phyloP scores from a whole-genome alignment of 2,797 vertebrate species.

The Pipistrellus pygmaeus region DNA sequence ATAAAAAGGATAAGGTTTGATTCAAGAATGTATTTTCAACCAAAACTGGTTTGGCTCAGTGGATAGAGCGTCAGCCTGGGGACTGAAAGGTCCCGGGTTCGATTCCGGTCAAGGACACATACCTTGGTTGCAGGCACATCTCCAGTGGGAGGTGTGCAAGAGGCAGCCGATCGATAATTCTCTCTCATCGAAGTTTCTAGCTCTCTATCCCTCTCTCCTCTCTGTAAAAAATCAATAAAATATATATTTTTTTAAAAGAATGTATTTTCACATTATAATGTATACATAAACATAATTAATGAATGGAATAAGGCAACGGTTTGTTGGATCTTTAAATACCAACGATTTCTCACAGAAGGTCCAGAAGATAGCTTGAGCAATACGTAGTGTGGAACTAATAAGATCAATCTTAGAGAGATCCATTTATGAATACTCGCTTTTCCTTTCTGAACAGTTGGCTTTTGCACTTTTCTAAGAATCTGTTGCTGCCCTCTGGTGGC shows the following conservation, averaged over 20 bases:
- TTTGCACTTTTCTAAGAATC: background rate
- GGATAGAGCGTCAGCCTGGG: too few relatives aligned
- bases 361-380: background rate
- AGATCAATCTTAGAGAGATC: background rate
- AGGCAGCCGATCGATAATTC: too few relatives aligned
- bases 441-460: background rate
- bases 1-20: background rate
- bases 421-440: background rate
- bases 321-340: background rate
- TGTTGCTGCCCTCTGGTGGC: conserved; percentile 17
- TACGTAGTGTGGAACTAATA: too few relatives aligned
- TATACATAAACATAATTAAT: background rate
- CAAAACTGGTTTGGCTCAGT: too few relatives aligned
- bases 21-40: conserved; percentile 11
- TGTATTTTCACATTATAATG: background rate
- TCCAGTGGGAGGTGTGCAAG: too few relatives aligned
- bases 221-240: too few relatives aligned
- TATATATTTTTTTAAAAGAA: background rate
- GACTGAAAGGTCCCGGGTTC: too few relatives aligned
- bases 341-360: background rate
- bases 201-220: too few relatives aligned
- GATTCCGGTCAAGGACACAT: too few relatives aligned
- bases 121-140: too few relatives aligned
- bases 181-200: too few relatives aligned
- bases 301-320: background rate